Evolutionary conservation across 2,888 invertebrate genomes (phyloP), one percentile per base, ranked within the genome.

Genomic region (Lymantria dispar): DNA sequence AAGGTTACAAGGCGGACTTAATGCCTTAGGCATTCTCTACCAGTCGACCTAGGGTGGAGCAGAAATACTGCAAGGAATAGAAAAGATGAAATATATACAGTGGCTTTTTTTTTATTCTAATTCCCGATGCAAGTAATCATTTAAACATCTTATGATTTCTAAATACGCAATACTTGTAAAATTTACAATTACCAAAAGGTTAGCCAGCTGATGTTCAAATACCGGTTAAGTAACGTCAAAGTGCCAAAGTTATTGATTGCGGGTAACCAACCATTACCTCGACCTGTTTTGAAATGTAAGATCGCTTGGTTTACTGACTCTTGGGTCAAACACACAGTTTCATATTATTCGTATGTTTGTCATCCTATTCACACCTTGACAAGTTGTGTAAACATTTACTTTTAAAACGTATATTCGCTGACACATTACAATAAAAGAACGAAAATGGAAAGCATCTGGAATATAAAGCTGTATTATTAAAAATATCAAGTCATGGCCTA

Each of bases 311-410:
- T 83, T 65, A 83, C 77, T 87, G 78, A 87, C 85, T 85, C 60
- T 54, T 48, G 65, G 83, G 78, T 85, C 80, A 67, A 63, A 60
- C 54, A 62, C 45, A 64, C 56, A 48, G 52, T 50, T 53, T 57
- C 56, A 61, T 60, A 54, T 51, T 56, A 69, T 65, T 60, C 64
- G 64, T 69, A 68, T 70, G 68, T 72, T 76, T 73, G 69, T 73
- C 70, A 72, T 76, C 66, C 74, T 68, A 79, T 80, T 75, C 76
- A 76, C 76, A 72, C 70, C 60, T 60, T 68, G 70, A 76, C 74
- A 72, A 61, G 71, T 78, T 76, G 66, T 67, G 70, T 80, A 79
- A 83, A 86, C 81, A 81, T 86, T 82, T 78, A 81, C 75, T 64
- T 72, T 29, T 73, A 72, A 54, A 59, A 69, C 71, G 74, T 78